These are phyloP conservation scores for Adelphocoris suturalis DNA, from an alignment of 2,888 invertebrate species.

Conservation along the genomic window DNA sequence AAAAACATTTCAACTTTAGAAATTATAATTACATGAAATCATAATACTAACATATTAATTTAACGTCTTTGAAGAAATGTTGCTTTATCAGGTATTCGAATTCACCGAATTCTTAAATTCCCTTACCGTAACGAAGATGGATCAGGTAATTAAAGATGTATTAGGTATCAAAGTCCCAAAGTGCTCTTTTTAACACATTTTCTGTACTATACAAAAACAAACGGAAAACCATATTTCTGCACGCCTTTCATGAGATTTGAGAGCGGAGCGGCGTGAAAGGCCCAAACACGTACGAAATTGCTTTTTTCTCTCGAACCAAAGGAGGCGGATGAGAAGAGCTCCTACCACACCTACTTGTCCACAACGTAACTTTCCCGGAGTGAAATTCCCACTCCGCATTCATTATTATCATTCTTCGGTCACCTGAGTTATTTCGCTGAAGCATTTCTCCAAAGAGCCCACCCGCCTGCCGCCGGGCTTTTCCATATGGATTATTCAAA, in stretches of 20 bases:
- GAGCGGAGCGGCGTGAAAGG: not conserved
- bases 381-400: not conserved
- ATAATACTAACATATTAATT: no score
- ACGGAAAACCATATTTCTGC: not conserved
- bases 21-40: no score
- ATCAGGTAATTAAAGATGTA: no score
- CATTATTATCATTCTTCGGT: slow-evolving; percentile 32
- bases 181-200: no score
- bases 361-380: not conserved
- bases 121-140: no score
- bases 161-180: no score
- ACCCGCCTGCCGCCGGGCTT: not conserved
- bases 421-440: slow-evolving; percentile 14
- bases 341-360: not conserved
- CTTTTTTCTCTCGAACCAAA: not conserved
- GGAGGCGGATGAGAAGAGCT: no score
- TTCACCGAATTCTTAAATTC: no score
- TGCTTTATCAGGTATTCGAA: no score
- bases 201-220: no score
- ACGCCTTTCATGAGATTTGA: not conserved
- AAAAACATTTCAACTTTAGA: no score
- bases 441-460: slow-evolving; percentile 22
- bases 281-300: not conserved
- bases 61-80: no score
- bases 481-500: slow-evolving; percentile 42